phyloP scores from a whole-genome alignment of 2,113 vertebrate genomes.

The pig (Sus scrofa) region T2T-Sscrofa CM000819.6:39242001-39242500 shows the following conservation, averaged over 20 bases:
- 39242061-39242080: not conserved
- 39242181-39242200: no score
- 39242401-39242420: no score
- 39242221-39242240: no score
- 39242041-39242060: conserved; percentile 45
- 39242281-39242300: no score
- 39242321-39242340: no score
- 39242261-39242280: no score
- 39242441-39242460: not conserved
- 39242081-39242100: conserved; percentile 3
- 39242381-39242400: no score
- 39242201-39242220: no score
- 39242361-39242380: no score
- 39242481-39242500: not conserved
- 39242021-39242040: conserved; percentile 45
- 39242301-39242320: no score
- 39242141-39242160: conserved; percentile 7
- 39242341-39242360: no score
- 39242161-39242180: not conserved
- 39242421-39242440: not conserved
- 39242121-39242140: not conserved
- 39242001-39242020: not conserved
- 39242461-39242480: conserved; percentile 34
- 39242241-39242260: no score
- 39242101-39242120: not conserved